Evolutionary conservation across 2,797 vertebrate genomes (phyloP).

Genomic region (Lerista edwardsae): DNA sequence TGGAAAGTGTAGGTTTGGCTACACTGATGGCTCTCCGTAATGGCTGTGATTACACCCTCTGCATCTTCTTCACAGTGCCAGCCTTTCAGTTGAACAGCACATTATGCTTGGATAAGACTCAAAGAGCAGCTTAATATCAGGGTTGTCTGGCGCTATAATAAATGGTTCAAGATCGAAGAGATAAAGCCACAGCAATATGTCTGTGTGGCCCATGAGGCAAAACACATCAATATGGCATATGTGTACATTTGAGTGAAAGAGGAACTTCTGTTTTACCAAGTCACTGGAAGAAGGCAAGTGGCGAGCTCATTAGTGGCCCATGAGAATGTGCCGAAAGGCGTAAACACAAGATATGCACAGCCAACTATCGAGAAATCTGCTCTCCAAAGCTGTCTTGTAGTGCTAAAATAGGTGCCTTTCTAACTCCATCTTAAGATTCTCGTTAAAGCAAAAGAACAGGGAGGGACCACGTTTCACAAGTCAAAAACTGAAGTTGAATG

Average conservation of each 20-base stretch:
- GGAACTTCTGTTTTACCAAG: conserved; percentile 49
- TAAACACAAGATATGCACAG: background rate
- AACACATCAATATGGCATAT: conserved; percentile 55
- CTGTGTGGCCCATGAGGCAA: conserved; percentile 60
- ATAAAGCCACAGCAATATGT: conserved; percentile 73
- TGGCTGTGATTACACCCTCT: conserved; percentile 84
- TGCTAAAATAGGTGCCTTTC: conserved; percentile 8
- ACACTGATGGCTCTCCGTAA: conserved; percentile 77
- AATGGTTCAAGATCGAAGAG: conserved; percentile 75
- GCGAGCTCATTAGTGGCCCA: conserved; percentile 30
- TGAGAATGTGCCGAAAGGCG: conserved; percentile 13
- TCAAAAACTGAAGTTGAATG: background rate
- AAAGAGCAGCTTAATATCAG: conserved; percentile 80
- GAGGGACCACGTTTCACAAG: background rate
- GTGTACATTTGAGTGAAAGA: conserved; percentile 57
- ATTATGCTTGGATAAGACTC: conserved; percentile 79
- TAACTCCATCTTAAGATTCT: background rate
- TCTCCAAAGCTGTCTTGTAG: background rate
- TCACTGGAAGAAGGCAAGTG: background rate
- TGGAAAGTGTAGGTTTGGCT: conserved; percentile 79
- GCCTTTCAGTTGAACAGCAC: conserved; percentile 76
- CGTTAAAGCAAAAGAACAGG: conserved; percentile 14
- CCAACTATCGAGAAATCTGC: accelerated
- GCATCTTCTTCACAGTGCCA: conserved; percentile 77
- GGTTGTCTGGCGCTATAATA: conserved; percentile 78